These are phyloP conservation scores for Sardinella longiceps DNA, from an alignment of 2,797 vertebrate genomes.

Conservation along the genomic window DNA sequence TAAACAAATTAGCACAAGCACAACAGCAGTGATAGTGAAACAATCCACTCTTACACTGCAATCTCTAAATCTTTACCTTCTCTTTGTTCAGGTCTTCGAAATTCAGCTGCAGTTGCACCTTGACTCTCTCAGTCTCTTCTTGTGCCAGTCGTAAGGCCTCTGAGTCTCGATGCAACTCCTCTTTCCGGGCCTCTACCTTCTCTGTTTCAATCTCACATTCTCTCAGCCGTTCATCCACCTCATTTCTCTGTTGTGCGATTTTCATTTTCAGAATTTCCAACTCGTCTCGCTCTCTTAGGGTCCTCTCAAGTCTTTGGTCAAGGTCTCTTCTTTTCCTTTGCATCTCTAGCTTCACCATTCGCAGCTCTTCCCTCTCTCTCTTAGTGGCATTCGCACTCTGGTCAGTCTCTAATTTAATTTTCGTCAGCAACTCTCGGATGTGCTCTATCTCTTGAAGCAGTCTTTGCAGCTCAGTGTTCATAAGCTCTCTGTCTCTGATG, in stretches of 20 bases:
- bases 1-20: too few species aligned
- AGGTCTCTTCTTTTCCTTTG: constrained; percentile 59
- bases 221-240: constrained; percentile 52
- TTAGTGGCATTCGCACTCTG: constrained; percentile 39
- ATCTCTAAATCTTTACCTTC: constrained; percentile 40
- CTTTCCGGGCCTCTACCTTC: constrained; percentile 47
- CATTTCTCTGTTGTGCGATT: constrained; percentile 54
- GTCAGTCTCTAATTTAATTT: constrained; percentile 50
- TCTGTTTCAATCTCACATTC: constrained; percentile 47
- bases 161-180: constrained; percentile 8
- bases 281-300: constrained; percentile 58
- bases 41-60: background rate
- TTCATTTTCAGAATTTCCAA: constrained; percentile 61
- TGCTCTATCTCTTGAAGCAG: constrained; percentile 58
- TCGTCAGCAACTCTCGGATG: constrained; percentile 50
- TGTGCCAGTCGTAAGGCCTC: constrained; percentile 23
- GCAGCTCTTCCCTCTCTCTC: constrained; percentile 55
- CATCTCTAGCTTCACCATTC: constrained; percentile 57
- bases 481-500: constrained; percentile 31
- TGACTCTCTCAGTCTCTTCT: constrained; percentile 45
- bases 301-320: constrained; percentile 60
- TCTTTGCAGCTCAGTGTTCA: constrained; percentile 51
- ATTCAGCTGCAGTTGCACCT: constrained; percentile 48
- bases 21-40: too few species aligned
- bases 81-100: constrained; percentile 50